A percentile compares a stretch with the other conserved stretches of the same genome.
These are phyloP conservation scores for Vireo altiloquus DNA, from an alignment of 2,113 vertebrate genomes.

Conservation along the genomic window DNA sequence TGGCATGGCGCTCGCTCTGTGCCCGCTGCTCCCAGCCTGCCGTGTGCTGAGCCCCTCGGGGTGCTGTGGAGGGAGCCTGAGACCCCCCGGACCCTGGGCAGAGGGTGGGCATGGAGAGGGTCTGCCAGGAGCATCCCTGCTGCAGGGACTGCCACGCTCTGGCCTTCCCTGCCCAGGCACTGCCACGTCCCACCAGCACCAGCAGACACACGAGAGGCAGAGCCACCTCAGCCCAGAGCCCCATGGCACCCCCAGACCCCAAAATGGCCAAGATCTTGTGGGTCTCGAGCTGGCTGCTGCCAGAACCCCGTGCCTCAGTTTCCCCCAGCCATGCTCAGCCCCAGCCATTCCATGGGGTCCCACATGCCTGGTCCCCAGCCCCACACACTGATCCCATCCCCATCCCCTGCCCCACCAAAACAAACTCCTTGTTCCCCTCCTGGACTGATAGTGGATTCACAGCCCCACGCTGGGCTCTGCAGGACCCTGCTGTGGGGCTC, in stretches of 20 bases:
- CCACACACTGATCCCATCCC: fast-evolving
- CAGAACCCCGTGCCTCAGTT: background rate
- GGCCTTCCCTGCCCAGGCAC: background rate
- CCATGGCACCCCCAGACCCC: background rate
- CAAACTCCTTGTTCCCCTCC: background rate
- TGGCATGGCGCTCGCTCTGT: fast-evolving
- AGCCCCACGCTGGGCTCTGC: background rate
- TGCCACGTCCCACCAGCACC: fast-evolving
- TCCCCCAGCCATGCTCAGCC: background rate
- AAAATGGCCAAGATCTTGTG: fast-evolving
- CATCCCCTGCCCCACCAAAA: background rate
- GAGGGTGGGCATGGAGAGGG: background rate
- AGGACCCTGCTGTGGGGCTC: background rate
- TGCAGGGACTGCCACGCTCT: fast-evolving
- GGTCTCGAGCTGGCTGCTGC: background rate
- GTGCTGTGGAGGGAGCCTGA: fast-evolving
- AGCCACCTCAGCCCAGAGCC: fast-evolving
- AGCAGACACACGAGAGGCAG: fast-evolving
- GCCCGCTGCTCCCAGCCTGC: background rate
- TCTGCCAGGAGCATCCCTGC: background rate
- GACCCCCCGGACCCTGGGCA: fast-evolving
- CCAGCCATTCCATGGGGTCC: background rate
- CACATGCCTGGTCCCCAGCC: background rate
- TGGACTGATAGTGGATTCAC: background rate
- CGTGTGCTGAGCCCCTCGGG: fast-evolving